Evolutionary conservation across 1,140 invertebrate species (phyloP).

Genomic region (Adelges cooleyi): DNA sequence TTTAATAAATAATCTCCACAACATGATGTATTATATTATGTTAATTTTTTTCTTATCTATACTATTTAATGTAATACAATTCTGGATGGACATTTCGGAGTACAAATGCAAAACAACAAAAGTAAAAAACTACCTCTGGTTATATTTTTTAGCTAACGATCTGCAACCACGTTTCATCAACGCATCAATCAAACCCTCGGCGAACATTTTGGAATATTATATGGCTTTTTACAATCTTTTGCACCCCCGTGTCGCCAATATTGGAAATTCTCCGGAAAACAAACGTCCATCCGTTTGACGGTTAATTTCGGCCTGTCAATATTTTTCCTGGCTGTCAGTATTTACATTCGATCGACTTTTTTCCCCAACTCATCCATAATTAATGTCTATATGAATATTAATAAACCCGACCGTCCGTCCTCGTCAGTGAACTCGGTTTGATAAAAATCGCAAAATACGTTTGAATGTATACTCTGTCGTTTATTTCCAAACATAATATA

Average conservation of each 20-base stretch:
- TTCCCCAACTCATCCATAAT: neutral
- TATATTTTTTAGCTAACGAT: too few relatives aligned
- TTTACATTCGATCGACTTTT: neutral
- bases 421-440: too few relatives aligned
- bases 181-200: neutral
- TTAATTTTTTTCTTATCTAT: too few relatives aligned
- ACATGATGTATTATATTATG: too few relatives aligned
- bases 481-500: too few relatives aligned
- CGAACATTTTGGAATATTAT: neutral
- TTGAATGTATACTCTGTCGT: too few relatives aligned
- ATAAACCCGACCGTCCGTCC: neutral
- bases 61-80: too few relatives aligned
- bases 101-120: too few relatives aligned
- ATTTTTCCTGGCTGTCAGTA: neutral
- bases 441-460: too few relatives aligned
- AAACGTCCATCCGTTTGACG: neutral
- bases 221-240: neutral
- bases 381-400: neutral
- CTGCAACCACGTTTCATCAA: neutral
- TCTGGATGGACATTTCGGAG: too few relatives aligned
- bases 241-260: neutral
- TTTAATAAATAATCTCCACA: too few relatives aligned
- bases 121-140: too few relatives aligned
- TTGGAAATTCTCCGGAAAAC: neutral
- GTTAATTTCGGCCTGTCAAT: slow-evolving; percentile 14